Conservation (phyloP, 2,888 invertebrate species). For the Hypercompe scribonia region DNA sequence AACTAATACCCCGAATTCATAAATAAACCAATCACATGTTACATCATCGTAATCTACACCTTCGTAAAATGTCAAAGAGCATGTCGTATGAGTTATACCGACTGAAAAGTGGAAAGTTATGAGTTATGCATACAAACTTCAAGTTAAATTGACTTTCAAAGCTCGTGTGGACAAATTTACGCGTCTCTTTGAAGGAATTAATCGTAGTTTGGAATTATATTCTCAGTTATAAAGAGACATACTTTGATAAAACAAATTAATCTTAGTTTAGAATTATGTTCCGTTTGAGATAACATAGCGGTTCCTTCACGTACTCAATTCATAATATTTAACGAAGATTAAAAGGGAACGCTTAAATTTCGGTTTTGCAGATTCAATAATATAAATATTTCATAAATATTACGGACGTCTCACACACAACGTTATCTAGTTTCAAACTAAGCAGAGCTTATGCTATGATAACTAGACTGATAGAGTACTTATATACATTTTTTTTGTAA, state of each 20-base stretch:
- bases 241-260: conserved; percentile 18
- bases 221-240: neutral
- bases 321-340: neutral
- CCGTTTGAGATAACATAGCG: neutral
- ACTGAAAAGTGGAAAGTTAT: conserved; percentile 35
- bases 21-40: neutral
- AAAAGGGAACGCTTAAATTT: neutral
- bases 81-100: neutral
- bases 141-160: conserved; percentile 52
- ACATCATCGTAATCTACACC: neutral
- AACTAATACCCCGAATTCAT: neutral
- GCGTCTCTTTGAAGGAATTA: conserved; percentile 36
- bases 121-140: conserved; percentile 40
- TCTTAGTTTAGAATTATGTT: conserved; percentile 7
- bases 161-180: conserved; percentile 40
- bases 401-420: too few relatives aligned
- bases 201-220: conserved; percentile 6
- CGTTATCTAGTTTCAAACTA: too few relatives aligned
- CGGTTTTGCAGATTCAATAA: too few relatives aligned
- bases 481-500: too few relatives aligned
- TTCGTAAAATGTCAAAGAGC: neutral
- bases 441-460: too few relatives aligned
- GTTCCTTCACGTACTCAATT: neutral
- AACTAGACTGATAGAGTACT: too few relatives aligned
- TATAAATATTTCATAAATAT: too few relatives aligned